Evolutionary conservation across 2,888 invertebrate genomes (phyloP).

Genomic region (Panzeria rudis): DNA sequence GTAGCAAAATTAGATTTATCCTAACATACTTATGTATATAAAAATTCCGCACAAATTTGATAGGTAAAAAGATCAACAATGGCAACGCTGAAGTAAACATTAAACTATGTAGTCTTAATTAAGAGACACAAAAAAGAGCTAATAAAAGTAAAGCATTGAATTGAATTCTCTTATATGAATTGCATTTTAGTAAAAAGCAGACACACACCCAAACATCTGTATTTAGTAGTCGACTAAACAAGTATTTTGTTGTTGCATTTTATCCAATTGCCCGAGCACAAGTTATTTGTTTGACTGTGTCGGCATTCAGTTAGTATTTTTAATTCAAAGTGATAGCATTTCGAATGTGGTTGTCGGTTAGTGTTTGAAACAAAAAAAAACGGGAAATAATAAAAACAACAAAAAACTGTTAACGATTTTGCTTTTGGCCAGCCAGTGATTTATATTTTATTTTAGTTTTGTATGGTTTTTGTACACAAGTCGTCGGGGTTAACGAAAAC

Average conservation of each 20-base stretch:
- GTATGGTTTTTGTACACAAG: constrained; percentile 26
- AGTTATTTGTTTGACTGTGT: constrained; percentile 37
- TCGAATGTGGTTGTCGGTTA: constrained; percentile 6
- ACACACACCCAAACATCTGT: not conserved
- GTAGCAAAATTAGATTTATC: no score
- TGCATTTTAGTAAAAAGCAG: constrained; percentile 11
- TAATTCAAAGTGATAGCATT: constrained; percentile 44
- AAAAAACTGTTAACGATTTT: constrained; percentile 48
- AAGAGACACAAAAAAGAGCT: constrained; percentile 4
- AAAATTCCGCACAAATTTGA: no score
- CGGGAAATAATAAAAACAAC: not conserved
- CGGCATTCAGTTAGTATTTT: constrained; percentile 62
- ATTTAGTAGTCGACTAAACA: constrained; percentile 16
- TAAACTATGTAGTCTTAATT: not conserved
- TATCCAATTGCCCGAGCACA: constrained; percentile 45
- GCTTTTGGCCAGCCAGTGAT: constrained; percentile 30
- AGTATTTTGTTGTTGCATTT: constrained; percentile 49
- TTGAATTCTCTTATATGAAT: constrained; percentile 33
- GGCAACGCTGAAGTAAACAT: no score
- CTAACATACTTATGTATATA: no score
- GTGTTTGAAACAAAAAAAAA: not conserved
- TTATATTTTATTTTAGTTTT: constrained; percentile 26
- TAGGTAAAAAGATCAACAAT: no score
- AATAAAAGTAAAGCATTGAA: not conserved
- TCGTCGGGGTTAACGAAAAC: constrained; percentile 45